Evolutionary conservation across 2,113 vertebrate genomes (phyloP), one percentile per base, ranked within the genome.

Genomic region (Dasyurus viverrinus): DNA sequence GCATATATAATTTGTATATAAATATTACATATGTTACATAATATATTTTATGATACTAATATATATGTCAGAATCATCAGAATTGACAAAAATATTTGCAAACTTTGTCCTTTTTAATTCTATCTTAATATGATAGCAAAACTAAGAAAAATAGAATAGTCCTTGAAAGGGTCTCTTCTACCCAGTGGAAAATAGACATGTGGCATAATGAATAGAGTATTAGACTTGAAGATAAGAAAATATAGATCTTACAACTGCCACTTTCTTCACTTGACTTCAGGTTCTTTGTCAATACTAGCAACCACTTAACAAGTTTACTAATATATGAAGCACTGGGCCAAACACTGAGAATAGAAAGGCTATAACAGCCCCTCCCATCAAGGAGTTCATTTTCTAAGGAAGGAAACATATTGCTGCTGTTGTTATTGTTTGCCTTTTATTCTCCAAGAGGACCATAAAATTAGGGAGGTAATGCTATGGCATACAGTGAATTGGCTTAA

Each of bases 261-360:
- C 60, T 76, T 76, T 36, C 48, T 57, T 94, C 92, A 94, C 30
- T 27, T 89, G 54, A 57, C 46, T 53, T 90, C n/a, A 48, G n/a
- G 42, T 53, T 91, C 53, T 76, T 91, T 90, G 55, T 57, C 30
- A 89, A 1, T n/a, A 90, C 52, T 48, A 42, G 0, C 2, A 30
- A 0, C 30, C 57, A 76, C 30, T 19, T 36, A 19, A 76, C 4
- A n/a, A n/a, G 36, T 1, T 76, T n/a, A 19, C 60, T 76, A 47
- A n/a, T 7, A 1, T n/a, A 76, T 76, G n/a, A 76, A 36, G 36
- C 60, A n/a, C 60, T n/a, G 14, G n/a, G 36, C 60, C n/a, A n/a
- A n/a, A 36, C 30, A 76, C 4, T n/a, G 60, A 76, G 14, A 6
- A 76, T 76, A 2, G 23, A n/a, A 68, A 91, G 68, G 95, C 91